Evolutionary conservation across 1,140 invertebrate genomes (phyloP).

Genomic region (Cepaea nemoralis): DNA sequence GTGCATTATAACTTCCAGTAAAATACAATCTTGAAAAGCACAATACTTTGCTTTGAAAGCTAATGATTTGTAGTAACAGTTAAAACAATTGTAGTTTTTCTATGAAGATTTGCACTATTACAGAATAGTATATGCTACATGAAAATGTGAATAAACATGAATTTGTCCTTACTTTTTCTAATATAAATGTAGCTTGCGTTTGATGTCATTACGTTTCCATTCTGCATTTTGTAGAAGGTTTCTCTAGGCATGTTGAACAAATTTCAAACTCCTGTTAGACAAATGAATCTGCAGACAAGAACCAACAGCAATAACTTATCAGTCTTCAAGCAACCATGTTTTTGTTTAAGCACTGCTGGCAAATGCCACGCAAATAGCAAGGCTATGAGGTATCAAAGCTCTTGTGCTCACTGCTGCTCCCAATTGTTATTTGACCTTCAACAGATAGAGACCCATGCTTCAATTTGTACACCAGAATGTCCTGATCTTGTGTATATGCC

Average conservation of each 20-base stretch:
- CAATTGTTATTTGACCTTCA: no score
- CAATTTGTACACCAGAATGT: no score
- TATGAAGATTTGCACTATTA: background rate
- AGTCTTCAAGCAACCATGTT: no score
- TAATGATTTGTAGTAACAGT: background rate
- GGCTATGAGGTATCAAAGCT: no score
- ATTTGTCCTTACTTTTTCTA: constrained; percentile 1
- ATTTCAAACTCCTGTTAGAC: constrained; percentile 93
- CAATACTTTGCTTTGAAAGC: background rate
- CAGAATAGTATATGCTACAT: background rate
- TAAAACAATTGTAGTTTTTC: background rate
- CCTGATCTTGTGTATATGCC: no score
- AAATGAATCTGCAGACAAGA: constrained; percentile 88
- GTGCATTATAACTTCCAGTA: background rate
- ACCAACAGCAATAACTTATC: background rate
- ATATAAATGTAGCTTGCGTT: constrained; percentile 87
- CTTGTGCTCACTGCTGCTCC: no score
- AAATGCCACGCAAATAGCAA: no score
- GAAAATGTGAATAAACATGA: background rate
- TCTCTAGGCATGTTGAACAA: constrained; percentile 89
- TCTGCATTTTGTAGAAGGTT: constrained; percentile 97
- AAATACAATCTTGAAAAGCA: background rate
- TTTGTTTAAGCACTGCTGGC: no score
- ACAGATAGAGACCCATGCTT: no score
- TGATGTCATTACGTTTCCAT: constrained; percentile 97